These are phyloP conservation scores for Teleopsis dalmanni DNA, from an alignment of 1,140 invertebrate genomes.

Conservation along the genomic window DNA sequence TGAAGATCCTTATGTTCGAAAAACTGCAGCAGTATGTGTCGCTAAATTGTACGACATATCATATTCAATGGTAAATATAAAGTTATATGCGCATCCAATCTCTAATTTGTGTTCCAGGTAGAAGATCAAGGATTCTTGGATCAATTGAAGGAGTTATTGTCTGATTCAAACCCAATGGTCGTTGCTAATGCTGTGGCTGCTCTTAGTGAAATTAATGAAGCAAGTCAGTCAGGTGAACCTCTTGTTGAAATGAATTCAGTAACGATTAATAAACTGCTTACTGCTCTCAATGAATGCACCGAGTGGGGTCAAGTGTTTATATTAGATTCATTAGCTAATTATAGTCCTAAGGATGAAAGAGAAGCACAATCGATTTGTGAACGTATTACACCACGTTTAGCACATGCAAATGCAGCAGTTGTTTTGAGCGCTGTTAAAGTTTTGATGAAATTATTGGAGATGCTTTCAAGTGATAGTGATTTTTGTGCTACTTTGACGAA, in stretches of 20 bases:
- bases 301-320: conserved; percentile 99
- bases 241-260: conserved; percentile 94
- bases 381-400: conserved; percentile 92
- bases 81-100: neutral
- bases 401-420: conserved; percentile 99
- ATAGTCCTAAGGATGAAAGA: conserved; percentile 92
- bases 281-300: conserved; percentile 97
- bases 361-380: conserved; percentile 99
- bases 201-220: conserved; percentile 97
- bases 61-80: conserved; percentile 84
- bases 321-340: conserved; percentile 94
- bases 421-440: conserved; percentile 97
- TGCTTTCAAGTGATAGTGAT: conserved; percentile 87
- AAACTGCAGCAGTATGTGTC: conserved; percentile 98
- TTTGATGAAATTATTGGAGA: conserved; percentile 96
- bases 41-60: conserved; percentile 99
- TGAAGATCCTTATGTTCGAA: conserved; percentile 98
- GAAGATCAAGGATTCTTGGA: conserved; percentile 89
- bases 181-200: conserved; percentile 99
- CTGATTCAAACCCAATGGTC: conserved; percentile 99
- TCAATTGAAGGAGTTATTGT: conserved; percentile 91
- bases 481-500: conserved; percentile 92
- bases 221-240: conserved; percentile 83
- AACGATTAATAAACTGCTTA: conserved; percentile 97
- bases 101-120: conserved; percentile 17